Evolutionary conservation across 1,140 invertebrate genomes (phyloP).

Genomic region (Dendrolimus kikuchii): DNA sequence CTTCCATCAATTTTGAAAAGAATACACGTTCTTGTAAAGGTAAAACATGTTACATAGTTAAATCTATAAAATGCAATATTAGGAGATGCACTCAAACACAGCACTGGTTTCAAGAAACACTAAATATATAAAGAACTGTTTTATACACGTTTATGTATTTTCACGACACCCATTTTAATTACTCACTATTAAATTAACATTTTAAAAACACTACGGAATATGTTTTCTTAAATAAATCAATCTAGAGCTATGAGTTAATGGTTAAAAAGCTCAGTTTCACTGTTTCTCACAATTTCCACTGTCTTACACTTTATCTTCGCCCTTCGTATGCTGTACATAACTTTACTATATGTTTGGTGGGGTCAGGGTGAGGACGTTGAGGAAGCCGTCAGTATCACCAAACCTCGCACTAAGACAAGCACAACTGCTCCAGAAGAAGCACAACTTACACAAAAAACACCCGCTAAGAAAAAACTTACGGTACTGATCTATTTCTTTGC

Average conservation of each 20-base stretch:
- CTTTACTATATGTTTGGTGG: slow-evolving; percentile 16
- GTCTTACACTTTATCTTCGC: slow-evolving; percentile 1
- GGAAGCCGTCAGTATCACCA: slow-evolving; percentile 57
- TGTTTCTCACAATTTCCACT: slow-evolving; percentile 13
- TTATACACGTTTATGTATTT: too few relatives aligned
- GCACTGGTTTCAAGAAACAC: slow-evolving; percentile 2
- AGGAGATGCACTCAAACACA: not conserved
- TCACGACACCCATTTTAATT: too few relatives aligned
- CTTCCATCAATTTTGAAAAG: slow-evolving; percentile 35
- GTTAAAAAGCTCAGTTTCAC: slow-evolving; percentile 1
- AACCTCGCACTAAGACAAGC: slow-evolving; percentile 62
- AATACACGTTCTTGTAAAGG: slow-evolving; percentile 51
- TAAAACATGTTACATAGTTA: slow-evolving; percentile 11
- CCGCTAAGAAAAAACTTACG: slow-evolving; percentile 62
- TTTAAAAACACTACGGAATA: slow-evolving; percentile 1
- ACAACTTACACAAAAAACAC: slow-evolving; percentile 64
- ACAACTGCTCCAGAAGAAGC: slow-evolving; percentile 64
- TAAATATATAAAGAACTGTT: too few relatives aligned
- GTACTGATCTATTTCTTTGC: slow-evolving; percentile 35
- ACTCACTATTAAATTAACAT: slow-evolving; percentile 3
- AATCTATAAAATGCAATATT: not conserved
- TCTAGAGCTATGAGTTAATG: slow-evolving; percentile 1
- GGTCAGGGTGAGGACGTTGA: slow-evolving; percentile 60
- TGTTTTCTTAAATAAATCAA: not conserved
- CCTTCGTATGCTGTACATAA: slow-evolving; percentile 18